These are phyloP conservation scores for Bombycilla garrulus DNA, from an alignment of 2,113 vertebrate genomes.

Conservation along the genomic window DNA sequence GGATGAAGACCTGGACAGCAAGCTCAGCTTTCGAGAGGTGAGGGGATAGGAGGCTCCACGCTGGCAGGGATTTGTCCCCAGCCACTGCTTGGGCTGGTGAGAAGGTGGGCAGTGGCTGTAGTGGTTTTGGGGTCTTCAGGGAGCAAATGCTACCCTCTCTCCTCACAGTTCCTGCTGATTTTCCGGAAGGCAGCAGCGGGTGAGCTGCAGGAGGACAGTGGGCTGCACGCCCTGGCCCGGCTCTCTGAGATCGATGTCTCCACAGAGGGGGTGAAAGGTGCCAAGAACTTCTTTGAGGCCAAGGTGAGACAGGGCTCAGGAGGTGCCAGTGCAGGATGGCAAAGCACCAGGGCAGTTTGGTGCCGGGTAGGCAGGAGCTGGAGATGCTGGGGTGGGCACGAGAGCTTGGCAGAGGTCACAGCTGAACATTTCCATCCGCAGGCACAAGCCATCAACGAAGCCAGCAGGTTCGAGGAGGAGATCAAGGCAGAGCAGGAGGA, in stretches of 20 bases:
- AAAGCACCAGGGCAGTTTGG: rapidly evolving
- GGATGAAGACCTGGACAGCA: slow-evolving; percentile 92
- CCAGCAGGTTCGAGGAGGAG: slow-evolving; percentile 90
- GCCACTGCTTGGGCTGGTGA: rapidly evolving
- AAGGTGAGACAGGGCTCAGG: slow-evolving; percentile 78
- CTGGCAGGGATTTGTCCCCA: neutral
- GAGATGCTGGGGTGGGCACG: neutral
- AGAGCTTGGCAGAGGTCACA: neutral
- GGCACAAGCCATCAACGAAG: slow-evolving; percentile 87
- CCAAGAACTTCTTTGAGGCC: slow-evolving; percentile 95
- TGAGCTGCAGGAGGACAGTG: slow-evolving; percentile 90
- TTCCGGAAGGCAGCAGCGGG: slow-evolving; percentile 93
- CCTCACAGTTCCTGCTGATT: slow-evolving; percentile 88
- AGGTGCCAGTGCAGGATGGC: rapidly evolving
- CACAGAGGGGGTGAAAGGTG: slow-evolving; percentile 91
- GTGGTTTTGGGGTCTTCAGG: neutral
- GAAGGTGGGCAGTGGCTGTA: neutral
- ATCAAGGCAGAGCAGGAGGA: slow-evolving; percentile 93
- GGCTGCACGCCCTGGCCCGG: slow-evolving; percentile 84
- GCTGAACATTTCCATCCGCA: neutral
- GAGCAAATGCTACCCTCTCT: neutral
- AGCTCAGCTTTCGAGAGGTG: slow-evolving; percentile 94
- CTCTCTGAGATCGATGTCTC: slow-evolving; percentile 95
- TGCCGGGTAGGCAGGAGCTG: neutral
- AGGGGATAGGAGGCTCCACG: rapidly evolving